Conservation (phyloP, 2,888 invertebrate genomes). For the Scaptomyza parva region DNA sequence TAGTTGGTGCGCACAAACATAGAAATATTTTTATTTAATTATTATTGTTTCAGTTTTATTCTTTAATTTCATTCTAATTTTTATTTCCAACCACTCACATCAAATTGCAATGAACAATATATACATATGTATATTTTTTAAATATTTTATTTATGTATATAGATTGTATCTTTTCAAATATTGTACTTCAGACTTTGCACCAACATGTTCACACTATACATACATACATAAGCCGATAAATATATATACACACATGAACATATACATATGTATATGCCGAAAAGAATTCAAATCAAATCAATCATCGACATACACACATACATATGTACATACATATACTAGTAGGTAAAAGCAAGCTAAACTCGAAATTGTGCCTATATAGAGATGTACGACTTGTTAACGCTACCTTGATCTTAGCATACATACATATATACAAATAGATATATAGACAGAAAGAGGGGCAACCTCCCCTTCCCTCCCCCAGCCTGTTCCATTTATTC, state of each 20-base stretch:
- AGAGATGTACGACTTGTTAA: conserved; percentile 9
- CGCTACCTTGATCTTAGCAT: conserved; percentile 12
- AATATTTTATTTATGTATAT: not conserved
- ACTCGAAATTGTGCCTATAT: conserved; percentile 16
- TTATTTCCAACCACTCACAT: not conserved
- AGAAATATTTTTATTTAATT: conserved; percentile 2
- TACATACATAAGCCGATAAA: not conserved
- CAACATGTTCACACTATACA: conserved; percentile 3
- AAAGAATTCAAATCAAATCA: too few relatives aligned
- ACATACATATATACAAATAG: conserved; percentile 1
- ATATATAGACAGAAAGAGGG: not conserved
- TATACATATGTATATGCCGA: too few relatives aligned
- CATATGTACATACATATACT: too few relatives aligned
- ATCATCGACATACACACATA: not conserved
- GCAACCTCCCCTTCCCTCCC: too few relatives aligned
- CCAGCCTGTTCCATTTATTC: not conserved
- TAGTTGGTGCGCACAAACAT: conserved; percentile 1
- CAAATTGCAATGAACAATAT: not conserved
- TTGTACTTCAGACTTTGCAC: conserved; percentile 20
- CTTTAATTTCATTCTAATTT: not conserved
- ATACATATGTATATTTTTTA: not conserved
- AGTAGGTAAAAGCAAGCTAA: conserved; percentile 22
- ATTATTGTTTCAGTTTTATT: conserved; percentile 13
- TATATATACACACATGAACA: conserved; percentile 2
- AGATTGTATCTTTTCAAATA: conserved; percentile 17